A percentile compares a stretch with the other conserved stretches of the same genome.
Evolutionary conservation across 2,113 vertebrate species (phyloP).

Genomic region (Onychorhynchus coronatus): DNA sequence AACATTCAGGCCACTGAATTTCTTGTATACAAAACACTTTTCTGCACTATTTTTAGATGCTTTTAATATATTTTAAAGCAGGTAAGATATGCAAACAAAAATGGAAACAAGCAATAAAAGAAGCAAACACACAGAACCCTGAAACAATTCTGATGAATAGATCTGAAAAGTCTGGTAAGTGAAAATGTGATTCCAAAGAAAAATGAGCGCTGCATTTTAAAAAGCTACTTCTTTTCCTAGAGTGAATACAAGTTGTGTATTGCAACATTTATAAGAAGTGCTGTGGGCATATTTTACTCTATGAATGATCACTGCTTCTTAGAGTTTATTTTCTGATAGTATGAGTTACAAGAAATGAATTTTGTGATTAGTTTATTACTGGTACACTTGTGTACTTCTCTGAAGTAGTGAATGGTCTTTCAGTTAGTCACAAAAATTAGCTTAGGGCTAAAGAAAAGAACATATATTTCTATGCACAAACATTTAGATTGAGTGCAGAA

Average conservation of each 20-base stretch:
- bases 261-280: background rate
- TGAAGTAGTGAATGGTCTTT: background rate
- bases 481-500: background rate
- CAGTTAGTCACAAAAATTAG: constrained; percentile 7
- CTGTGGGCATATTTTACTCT: background rate
- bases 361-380: constrained; percentile 6
- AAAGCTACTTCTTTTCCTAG: background rate
- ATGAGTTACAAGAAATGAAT: background rate
- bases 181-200: background rate
- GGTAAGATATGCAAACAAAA: background rate
- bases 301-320: background rate
- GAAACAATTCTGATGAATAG: background rate
- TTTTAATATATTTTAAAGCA: background rate
- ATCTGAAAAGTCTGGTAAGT: background rate
- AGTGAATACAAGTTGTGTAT: background rate
- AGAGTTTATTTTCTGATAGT: constrained; percentile 1
- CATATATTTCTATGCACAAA: background rate
- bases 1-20: background rate
- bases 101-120: background rate
- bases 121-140: background rate
- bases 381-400: background rate
- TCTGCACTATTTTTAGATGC: background rate
- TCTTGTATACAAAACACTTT: background rate
- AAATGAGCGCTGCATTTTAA: background rate
- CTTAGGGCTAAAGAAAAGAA: background rate